Base-by-base conservation (phyloP, 64 coral and sea anemone genomes). In the Trachythela sp. region DNA sequence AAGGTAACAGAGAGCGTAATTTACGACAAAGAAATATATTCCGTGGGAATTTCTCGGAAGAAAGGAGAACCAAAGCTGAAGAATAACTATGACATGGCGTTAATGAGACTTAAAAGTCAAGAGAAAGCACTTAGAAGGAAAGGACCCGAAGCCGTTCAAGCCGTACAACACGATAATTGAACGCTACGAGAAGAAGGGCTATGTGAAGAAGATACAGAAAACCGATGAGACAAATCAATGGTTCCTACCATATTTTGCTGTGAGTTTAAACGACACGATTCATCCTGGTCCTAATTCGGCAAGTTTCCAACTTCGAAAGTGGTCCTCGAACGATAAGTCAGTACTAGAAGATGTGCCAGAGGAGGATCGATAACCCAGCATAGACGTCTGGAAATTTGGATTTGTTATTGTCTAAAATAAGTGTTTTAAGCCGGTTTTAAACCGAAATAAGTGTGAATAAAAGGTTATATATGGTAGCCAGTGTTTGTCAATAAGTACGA, bases 181-280 rank as follows among this genome's bases (percentile, higher is more conserved):
- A 35, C 15, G 27, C 27, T 80, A 80, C 20, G 75, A 80, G 75
- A 80, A 15, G 75, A 80, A 80, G 20, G 75, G 75, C 34, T 80
- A 80, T 80, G 75, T 80, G 27, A 80, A 80, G 75, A 80, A 80
- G 34, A 40, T 37, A 18, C 27, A 80, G 37, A 80, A 80, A 40
- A 37, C 75, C 8, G 33, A 4, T 20, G 37, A 80, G 13, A 18
- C 13, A 80, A 37, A 18, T 30, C 30, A 80, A 35, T 80, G 75
- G 75, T 80, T 80, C 75, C 35, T 80, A 39, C 75, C 75, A 17
- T 22, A 22, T 68, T 68, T 68, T 22, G 59, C 59, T 22, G 59
- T 68, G 5, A 80, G 34, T 39, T 37, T 38, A 18, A 80, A 80
- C 30, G 75, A 80, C 35, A 30, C 75, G 9, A 80, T 80, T 80